Percentiles rank a stretch among this genome's conserved stretches.
Evolutionary conservation across 2,888 invertebrate genomes (phyloP).

Genomic region (Drosophila subsilvestris): DNA sequence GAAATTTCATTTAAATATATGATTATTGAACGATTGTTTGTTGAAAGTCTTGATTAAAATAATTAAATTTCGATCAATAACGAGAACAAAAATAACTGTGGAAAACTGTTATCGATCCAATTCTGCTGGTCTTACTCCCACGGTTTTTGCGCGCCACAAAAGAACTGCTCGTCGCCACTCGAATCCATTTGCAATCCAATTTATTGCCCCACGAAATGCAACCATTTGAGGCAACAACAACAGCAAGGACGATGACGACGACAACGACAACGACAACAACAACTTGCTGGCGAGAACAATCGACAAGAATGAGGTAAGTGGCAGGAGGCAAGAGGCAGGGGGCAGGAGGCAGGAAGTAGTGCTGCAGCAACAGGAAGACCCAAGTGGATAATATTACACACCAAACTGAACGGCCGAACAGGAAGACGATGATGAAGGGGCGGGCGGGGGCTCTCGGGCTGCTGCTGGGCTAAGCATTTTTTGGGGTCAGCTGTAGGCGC

Average conservation of each 20-base stretch:
- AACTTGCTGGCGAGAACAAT: slow-evolving; percentile 37
- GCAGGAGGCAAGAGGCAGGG: slow-evolving; percentile 38
- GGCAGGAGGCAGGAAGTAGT: slow-evolving; percentile 47
- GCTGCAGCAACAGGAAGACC: slow-evolving; percentile 67
- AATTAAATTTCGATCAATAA: slow-evolving; percentile 27
- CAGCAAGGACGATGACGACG: slow-evolving; percentile 2
- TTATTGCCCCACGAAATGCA: slow-evolving; percentile 63
- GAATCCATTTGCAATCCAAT: slow-evolving; percentile 68
- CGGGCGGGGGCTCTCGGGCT: slow-evolving; percentile 1
- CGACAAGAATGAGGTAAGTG: slow-evolving; percentile 34
- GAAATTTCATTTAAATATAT: slow-evolving; percentile 29
- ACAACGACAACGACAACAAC: slow-evolving; percentile 15
- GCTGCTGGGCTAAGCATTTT: slow-evolving; percentile 36
- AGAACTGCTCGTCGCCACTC: slow-evolving; percentile 41
- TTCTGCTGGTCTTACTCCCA: slow-evolving; percentile 10
- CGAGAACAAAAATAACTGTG: neutral
- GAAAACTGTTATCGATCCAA: slow-evolving; percentile 24
- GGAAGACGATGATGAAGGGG: slow-evolving; percentile 12
- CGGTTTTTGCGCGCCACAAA: slow-evolving; percentile 29
- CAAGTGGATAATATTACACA: slow-evolving; percentile 71
- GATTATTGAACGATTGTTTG: neutral
- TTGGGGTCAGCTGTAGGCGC: slow-evolving; percentile 41
- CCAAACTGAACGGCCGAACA: slow-evolving; percentile 5
- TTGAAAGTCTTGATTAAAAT: slow-evolving; percentile 13
- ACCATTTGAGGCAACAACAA: slow-evolving; percentile 34